These are phyloP conservation scores for Tapera naevia DNA, from an alignment of 2,797 vertebrate genomes.

Conservation along the genomic window DNA sequence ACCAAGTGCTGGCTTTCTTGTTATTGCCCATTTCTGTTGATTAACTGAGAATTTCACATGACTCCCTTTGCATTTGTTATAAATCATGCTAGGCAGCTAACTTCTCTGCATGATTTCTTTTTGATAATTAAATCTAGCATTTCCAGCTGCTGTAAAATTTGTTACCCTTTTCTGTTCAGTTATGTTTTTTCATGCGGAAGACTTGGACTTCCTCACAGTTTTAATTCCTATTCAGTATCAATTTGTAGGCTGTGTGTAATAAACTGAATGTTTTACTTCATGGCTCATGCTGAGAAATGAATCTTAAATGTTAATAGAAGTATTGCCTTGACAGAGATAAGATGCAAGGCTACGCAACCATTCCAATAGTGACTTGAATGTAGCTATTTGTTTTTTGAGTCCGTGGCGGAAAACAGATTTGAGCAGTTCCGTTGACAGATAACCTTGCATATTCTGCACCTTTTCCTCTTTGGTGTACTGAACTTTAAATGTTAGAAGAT, in stretches of 20 bases:
- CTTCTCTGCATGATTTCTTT: constrained; percentile 76
- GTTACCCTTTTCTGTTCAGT: constrained; percentile 73
- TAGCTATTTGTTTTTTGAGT: neutral
- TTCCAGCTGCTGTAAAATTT: constrained; percentile 77
- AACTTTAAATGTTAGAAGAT: neutral
- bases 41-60: constrained; percentile 57
- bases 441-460: neutral
- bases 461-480: neutral
- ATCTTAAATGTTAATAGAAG: constrained; percentile 26
- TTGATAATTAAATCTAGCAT: constrained; percentile 77
- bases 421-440: neutral
- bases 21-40: constrained; percentile 44
- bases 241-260: constrained; percentile 64
- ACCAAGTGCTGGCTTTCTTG: neutral
- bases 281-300: constrained; percentile 5
- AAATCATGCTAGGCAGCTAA: constrained; percentile 70
- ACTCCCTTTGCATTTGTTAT: constrained; percentile 47
- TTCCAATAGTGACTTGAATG: neutral
- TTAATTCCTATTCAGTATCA: constrained; percentile 68
- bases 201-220: constrained; percentile 56
- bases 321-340: neutral
- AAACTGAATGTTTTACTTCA: constrained; percentile 63
- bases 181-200: constrained; percentile 72
- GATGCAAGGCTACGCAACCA: neutral
- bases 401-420: neutral